Conservation (phyloP, 2,113 vertebrate species). For the Melanerpes formicivorus region DNA sequence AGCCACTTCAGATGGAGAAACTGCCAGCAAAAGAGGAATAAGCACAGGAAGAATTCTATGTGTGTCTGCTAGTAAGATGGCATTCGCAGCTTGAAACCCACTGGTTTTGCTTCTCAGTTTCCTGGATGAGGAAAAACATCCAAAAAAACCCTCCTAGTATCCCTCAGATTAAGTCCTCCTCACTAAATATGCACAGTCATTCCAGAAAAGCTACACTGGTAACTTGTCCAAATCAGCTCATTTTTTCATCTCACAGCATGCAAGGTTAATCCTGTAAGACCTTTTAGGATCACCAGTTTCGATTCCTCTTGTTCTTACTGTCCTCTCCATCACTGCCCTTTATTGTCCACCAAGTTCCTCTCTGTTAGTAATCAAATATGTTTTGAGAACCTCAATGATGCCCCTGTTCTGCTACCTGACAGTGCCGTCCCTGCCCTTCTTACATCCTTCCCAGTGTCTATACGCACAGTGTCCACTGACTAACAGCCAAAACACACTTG, state of each 20-base stretch:
- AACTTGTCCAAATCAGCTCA: background rate
- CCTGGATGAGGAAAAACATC: background rate
- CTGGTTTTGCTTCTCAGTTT: background rate
- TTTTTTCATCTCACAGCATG: background rate
- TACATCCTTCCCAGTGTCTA: background rate
- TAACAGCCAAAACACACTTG: background rate
- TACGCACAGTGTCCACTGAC: background rate
- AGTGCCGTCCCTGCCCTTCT: background rate
- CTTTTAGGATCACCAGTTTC: background rate
- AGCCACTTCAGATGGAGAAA: background rate
- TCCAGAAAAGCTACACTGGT: background rate
- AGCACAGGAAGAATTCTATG: background rate
- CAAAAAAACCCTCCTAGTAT: background rate
- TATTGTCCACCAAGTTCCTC: background rate
- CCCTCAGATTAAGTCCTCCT: background rate
- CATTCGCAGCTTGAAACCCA: constrained; percentile 32
- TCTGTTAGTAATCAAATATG: background rate
- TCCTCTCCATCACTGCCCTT: background rate
- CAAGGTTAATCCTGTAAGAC: background rate
- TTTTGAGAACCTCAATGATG: background rate
- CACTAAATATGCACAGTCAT: background rate
- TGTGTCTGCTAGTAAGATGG: background rate
- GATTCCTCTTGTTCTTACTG: background rate
- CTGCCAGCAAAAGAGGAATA: background rate
- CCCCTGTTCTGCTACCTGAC: background rate